These are phyloP conservation scores for Temnothorax unifasciatus DNA, from an alignment of 2,888 invertebrate genomes.

Conservation along the genomic window DNA sequence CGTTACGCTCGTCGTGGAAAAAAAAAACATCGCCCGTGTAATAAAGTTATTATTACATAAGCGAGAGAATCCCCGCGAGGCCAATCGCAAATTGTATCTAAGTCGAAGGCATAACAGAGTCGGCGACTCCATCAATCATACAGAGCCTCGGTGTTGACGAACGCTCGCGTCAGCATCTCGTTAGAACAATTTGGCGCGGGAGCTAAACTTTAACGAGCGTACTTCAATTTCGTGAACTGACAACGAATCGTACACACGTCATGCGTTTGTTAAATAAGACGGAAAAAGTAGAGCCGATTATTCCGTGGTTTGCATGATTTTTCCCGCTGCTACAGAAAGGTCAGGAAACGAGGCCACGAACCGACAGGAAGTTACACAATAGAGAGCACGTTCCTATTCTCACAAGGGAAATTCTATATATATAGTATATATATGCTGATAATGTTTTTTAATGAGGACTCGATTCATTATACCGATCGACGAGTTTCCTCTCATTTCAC, in stretches of 20 bases:
- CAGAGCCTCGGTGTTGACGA: not conserved
- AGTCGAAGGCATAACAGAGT: conserved; percentile 45
- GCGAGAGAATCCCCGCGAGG: conserved; percentile 63
- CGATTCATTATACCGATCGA: conserved; percentile 19
- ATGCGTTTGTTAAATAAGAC: conserved; percentile 57
- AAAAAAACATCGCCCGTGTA: conserved; percentile 57
- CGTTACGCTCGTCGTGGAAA: conserved; percentile 32
- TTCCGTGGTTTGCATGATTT: conserved; percentile 43
- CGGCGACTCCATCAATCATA: conserved; percentile 18
- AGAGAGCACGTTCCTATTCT: conserved; percentile 60
- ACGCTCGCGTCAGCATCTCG: conserved; percentile 33
- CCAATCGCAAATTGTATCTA: conserved; percentile 62
- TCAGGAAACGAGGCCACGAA: conserved; percentile 64
- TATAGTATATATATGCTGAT: conserved; percentile 37
- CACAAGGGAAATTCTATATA: conserved; percentile 58
- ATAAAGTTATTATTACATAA: conserved; percentile 73
- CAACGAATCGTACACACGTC: not conserved
- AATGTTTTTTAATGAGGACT: conserved; percentile 14
- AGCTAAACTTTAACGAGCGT: not conserved
- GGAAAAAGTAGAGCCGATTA: conserved; percentile 55
- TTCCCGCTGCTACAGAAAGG: conserved; percentile 59
- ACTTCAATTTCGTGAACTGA: not conserved
- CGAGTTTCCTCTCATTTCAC: not conserved
- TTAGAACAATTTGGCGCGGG: conserved; percentile 16
- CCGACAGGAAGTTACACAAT: conserved; percentile 69